Percentiles rank a stretch among this genome's conserved stretches.
Evolutionary conservation across 2,888 invertebrate genomes (phyloP).

Genomic region (Acanthosepion pharaonis): DNA sequence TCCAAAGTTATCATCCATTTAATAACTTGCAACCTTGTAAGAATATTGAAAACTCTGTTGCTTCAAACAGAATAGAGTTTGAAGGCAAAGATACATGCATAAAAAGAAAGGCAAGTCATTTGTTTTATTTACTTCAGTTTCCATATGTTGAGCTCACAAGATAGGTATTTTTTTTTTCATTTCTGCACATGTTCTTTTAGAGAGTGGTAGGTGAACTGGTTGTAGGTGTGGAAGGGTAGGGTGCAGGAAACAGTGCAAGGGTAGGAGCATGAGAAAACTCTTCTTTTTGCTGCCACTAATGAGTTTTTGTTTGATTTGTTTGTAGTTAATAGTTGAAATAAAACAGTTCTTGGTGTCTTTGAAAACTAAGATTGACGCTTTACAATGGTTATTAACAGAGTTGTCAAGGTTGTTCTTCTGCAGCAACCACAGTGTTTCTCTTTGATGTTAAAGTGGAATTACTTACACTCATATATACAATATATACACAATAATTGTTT

Average conservation of each 20-base stretch:
- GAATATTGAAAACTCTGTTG: too few relatives aligned
- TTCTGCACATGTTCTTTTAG: too few relatives aligned
- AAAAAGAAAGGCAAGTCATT: too few relatives aligned
- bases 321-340: background rate
- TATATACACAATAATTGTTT: background rate
- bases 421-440: background rate
- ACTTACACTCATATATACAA: background rate
- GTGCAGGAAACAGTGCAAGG: background rate
- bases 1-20: too few relatives aligned
- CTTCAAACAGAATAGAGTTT: too few relatives aligned
- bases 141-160: too few relatives aligned
- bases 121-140: too few relatives aligned
- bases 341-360: background rate
- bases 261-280: too few relatives aligned
- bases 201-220: background rate
- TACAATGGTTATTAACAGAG: background rate
- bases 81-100: too few relatives aligned
- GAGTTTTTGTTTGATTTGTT: background rate
- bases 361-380: background rate
- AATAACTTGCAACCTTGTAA: too few relatives aligned
- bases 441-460: background rate
- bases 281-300: background rate
- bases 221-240: background rate
- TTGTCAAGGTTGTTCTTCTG: background rate
- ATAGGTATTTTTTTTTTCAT: too few relatives aligned